Percentiles rank a stretch among this genome's conserved stretches.
Conservation (phyloP, 2,113 vertebrate genomes). For the Urocolius indicus region DNA sequence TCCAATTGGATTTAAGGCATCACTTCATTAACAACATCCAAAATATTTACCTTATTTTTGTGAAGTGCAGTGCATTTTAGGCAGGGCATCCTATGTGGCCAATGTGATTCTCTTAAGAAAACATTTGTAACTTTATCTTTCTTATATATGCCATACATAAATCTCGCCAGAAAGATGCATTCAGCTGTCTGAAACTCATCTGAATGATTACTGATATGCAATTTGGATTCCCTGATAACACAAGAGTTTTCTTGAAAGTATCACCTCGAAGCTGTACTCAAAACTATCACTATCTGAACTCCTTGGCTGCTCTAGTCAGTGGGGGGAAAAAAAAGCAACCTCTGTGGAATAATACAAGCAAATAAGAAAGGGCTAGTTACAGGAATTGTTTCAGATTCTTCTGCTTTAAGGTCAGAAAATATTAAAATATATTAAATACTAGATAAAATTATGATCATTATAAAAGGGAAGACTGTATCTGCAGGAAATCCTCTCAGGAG, state of each 20-base stretch:
- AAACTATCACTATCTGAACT: neutral
- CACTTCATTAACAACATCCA: neutral
- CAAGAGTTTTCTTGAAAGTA: neutral
- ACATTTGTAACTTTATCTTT: neutral
- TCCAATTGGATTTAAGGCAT: neutral
- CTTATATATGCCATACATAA: neutral
- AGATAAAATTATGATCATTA: neutral
- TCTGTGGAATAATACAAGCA: neutral
- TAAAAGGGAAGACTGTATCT: neutral
- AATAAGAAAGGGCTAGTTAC: neutral
- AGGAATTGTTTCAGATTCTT: neutral
- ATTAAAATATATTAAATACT: neutral
- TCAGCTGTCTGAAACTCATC: neutral
- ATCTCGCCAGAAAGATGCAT: neutral
- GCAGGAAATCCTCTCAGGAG: neutral
- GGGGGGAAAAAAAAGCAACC: neutral
- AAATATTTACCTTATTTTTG: neutral
- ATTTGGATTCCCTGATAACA: neutral
- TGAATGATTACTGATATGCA: neutral
- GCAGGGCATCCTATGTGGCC: neutral
- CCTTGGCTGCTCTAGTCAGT: neutral
- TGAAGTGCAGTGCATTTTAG: neutral
- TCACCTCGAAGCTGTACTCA: neutral
- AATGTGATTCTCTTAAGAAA: neutral
- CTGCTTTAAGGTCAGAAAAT: neutral